Evolutionary conservation across 2,888 invertebrate genomes (phyloP).

Genomic region (Drosophila silvestris): DNA sequence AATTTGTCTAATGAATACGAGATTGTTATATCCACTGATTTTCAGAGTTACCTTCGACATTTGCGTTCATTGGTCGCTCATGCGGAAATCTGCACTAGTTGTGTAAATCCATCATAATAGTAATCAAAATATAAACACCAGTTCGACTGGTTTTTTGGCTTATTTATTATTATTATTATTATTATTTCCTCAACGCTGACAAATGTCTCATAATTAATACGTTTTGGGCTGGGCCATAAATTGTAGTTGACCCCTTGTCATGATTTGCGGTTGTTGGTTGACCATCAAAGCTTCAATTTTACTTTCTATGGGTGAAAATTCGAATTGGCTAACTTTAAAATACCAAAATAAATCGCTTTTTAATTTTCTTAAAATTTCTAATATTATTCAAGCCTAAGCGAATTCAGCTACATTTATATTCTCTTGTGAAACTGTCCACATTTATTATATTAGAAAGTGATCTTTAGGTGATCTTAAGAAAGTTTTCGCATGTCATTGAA

Average conservation of each 20-base stretch:
- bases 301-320: slow-evolving; percentile 60
- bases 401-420: slow-evolving; percentile 30
- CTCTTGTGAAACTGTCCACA: slow-evolving; percentile 17
- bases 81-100: slow-evolving; percentile 57
- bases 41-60: slow-evolving; percentile 44
- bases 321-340: slow-evolving; percentile 14
- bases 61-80: slow-evolving; percentile 16
- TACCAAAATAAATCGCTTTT: slow-evolving; percentile 43
- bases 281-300: slow-evolving; percentile 37
- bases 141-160: slow-evolving; percentile 46
- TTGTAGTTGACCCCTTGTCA: slow-evolving; percentile 44
- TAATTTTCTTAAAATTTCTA: slow-evolving; percentile 28
- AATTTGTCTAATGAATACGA: slow-evolving; percentile 42
- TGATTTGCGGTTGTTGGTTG: slow-evolving; percentile 17
- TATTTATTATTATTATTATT: slow-evolving; percentile 10
- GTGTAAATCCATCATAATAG: slow-evolving; percentile 10
- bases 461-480: slow-evolving; percentile 37
- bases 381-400: not conserved
- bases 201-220: slow-evolving; percentile 53
- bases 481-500: slow-evolving; percentile 16
- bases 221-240: slow-evolving; percentile 49
- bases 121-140: slow-evolving; percentile 31
- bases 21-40: slow-evolving; percentile 41
- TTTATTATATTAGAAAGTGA: slow-evolving; percentile 39
- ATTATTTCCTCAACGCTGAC: not conserved